Percentiles rank a stretch among this genome's conserved stretches.
Evolutionary conservation across 2,888 invertebrate genomes (phyloP).

Genomic region (Rhorus exstirpatorius): DNA sequence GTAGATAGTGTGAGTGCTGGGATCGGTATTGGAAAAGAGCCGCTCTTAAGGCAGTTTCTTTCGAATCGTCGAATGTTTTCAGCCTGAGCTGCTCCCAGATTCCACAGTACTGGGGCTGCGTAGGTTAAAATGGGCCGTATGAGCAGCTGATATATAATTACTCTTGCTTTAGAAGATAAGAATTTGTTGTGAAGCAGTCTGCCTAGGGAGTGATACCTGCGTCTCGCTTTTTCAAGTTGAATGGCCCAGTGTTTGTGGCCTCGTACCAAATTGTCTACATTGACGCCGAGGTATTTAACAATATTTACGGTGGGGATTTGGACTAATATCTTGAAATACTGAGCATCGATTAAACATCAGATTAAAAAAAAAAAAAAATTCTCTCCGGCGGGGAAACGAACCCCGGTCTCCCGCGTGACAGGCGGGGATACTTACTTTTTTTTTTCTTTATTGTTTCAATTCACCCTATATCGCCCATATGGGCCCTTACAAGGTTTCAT

Average conservation of each 20-base stretch:
- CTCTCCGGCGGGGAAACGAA: conserved; percentile 67
- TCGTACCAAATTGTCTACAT: conserved; percentile 48
- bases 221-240: conserved; percentile 48
- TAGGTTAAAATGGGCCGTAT: conserved; percentile 64
- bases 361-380: too few relatives aligned
- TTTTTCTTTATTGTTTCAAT: too few relatives aligned
- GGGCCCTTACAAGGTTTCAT: too few relatives aligned
- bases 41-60: conserved; percentile 50
- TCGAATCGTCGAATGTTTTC: conserved; percentile 66
- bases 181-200: conserved; percentile 45
- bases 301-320: too few relatives aligned
- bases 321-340: too few relatives aligned
- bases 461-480: too few relatives aligned
- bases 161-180: conserved; percentile 50
- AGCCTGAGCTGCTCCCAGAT: conserved; percentile 54
- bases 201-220: not conserved
- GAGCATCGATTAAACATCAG: too few relatives aligned
- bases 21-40: conserved; percentile 26
- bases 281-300: too few relatives aligned
- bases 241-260: conserved; percentile 7
- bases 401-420: conserved; percentile 84
- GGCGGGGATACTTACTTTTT: conserved; percentile 86
- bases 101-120: conserved; percentile 62
- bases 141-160: conserved; percentile 63
- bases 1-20: not conserved